A percentile compares a stretch with the other conserved stretches of the same genome.
Evolutionary conservation across 2,113 vertebrate species (phyloP).

Genomic region (Cyanoramphus novaezelandiae): DNA sequence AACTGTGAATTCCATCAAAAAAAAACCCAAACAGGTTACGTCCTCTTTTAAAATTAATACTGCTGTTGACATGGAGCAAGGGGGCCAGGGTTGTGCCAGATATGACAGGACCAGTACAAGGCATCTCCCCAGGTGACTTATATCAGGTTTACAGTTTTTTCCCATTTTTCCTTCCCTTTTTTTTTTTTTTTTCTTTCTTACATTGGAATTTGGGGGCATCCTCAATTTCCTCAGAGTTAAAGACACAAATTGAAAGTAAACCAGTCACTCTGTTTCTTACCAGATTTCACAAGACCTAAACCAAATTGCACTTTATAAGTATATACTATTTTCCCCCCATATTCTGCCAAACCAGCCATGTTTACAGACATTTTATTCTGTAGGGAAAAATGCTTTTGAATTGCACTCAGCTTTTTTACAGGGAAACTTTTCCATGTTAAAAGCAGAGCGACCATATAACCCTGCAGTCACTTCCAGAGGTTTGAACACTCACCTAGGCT

Average conservation of each 20-base stretch:
- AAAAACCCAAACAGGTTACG: accelerated
- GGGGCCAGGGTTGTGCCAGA: not conserved
- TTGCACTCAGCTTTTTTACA: not conserved
- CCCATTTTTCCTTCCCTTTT: no score
- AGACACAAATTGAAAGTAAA: not conserved
- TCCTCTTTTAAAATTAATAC: not conserved
- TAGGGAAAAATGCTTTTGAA: not conserved
- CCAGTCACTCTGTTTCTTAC: not conserved
- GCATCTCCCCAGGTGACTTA: not conserved
- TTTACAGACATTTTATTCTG: not conserved
- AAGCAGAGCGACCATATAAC: not conserved
- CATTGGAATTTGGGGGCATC: not conserved
- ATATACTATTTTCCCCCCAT: accelerated
- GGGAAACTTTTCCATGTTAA: not conserved
- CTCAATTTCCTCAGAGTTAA: not conserved
- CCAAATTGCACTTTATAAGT: not conserved
- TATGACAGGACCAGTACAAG: not conserved
- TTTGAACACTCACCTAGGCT: not conserved
- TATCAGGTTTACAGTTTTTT: not conserved
- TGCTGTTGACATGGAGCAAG: not conserved
- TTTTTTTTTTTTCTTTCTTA: accelerated
- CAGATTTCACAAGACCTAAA: not conserved
- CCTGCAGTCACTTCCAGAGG: not conserved
- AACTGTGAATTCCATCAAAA: not conserved
- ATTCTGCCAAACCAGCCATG: not conserved